Evolutionary conservation across 2,888 invertebrate species (phyloP).

Genomic region (Tortrix viridana): DNA sequence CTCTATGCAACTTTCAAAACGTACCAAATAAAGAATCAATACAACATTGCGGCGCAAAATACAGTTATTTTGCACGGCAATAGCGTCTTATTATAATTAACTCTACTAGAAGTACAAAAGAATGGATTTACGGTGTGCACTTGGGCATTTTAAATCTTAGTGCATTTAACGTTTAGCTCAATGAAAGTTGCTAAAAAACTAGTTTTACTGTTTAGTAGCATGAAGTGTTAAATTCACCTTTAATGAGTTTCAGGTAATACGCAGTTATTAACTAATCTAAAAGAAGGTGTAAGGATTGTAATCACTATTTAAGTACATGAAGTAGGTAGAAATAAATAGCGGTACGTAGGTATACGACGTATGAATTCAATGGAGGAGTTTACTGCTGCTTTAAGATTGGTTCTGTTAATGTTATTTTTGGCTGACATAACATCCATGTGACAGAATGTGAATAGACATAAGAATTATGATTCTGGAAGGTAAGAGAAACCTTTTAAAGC

Average conservation of each 20-base stretch:
- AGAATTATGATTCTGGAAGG: too few species aligned
- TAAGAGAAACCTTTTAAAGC: too few species aligned
- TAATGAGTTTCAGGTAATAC: constrained; percentile 5
- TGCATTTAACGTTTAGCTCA: constrained; percentile 30
- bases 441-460: too few species aligned
- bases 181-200: constrained; percentile 27
- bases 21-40: constrained; percentile 47
- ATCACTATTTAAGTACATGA: not conserved
- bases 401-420: too few species aligned
- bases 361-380: too few species aligned
- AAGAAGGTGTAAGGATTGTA: not conserved
- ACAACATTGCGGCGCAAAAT: too few species aligned
- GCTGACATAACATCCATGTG: too few species aligned
- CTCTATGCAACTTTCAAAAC: constrained; percentile 55
- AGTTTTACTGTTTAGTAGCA: constrained; percentile 2
- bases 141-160: constrained; percentile 14
- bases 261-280: not conserved
- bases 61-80: constrained; percentile 19
- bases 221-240: constrained; percentile 26
- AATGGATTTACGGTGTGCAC: not conserved
- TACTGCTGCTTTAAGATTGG: too few species aligned
- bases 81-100: not conserved
- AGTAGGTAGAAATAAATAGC: too few species aligned
- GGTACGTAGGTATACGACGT: too few species aligned
- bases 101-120: not conserved